Evolutionary conservation across 2,888 invertebrate genomes (phyloP).

Genomic region (Bembecia ichneumoniformis): DNA sequence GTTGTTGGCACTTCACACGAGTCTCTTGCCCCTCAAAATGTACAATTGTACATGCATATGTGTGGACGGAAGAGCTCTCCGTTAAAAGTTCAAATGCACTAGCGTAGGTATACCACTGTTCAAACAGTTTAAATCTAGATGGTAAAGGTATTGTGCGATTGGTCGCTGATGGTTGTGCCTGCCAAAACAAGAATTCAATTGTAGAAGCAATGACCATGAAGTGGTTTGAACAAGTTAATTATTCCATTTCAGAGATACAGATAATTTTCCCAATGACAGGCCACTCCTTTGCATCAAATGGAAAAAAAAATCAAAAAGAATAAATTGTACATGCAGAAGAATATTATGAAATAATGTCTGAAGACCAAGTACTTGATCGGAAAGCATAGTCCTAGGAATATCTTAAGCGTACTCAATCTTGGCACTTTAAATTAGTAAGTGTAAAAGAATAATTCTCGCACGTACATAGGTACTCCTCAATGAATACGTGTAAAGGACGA

Average conservation of each 20-base stretch:
- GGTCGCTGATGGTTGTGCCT: conserved; percentile 5
- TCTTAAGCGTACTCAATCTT: not conserved
- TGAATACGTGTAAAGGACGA: not conserved
- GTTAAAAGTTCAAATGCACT: not conserved
- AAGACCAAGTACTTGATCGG: not conserved
- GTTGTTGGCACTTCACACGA: no score
- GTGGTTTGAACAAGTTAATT: not conserved
- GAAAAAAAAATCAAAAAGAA: conserved; percentile 1
- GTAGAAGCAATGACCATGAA: not conserved
- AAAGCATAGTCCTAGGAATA: not conserved
- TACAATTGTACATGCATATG: conserved; percentile 1
- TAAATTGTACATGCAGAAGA: not conserved
- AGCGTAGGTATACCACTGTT: not conserved
- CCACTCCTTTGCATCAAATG: not conserved
- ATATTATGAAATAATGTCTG: not conserved
- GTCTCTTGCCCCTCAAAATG: not conserved
- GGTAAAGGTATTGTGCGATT: conserved; percentile 3
- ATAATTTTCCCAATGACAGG: not conserved
- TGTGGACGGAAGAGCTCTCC: conserved; percentile 2
- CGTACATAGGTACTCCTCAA: not conserved
- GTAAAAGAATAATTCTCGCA: not conserved
- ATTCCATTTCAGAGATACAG: not conserved
- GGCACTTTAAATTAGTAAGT: not conserved
- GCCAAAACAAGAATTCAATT: conserved; percentile 3
- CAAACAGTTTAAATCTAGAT: conserved; percentile 1